Base-by-base conservation (phyloP, 1,140 invertebrate species). In the Sesamia nonagrioides region DNA sequence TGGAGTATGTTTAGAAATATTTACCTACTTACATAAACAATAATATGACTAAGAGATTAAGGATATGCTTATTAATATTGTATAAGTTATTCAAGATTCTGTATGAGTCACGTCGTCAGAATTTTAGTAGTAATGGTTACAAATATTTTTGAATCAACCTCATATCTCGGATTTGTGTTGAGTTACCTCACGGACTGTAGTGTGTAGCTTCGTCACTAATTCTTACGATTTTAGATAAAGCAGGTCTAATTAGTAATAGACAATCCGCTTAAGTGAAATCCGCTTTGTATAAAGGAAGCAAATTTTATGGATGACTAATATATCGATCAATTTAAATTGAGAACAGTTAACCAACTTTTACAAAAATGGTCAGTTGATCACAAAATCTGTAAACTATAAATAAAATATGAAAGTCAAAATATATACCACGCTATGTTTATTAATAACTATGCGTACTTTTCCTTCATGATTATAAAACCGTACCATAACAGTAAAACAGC, bases 21-120 rank as follows among this genome's bases (percentile, higher is more conserved):
- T 17, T 15, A 18, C 40, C n/a, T 40, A 27, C 9, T 18, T 17
- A 33, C 13, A 13, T 33, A 7, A 18, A 2, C 6, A 11, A 27
- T 21, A 6, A 56, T 21, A 75, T 75, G 73, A 75, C 73, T 75
- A 75, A 75, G 73, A 68, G 35, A 18, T 45, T 37, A 8, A 40
- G 27, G 73, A 75, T 50, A 63, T 48, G 18, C 52, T 75, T 48
- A 75, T 75, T 35, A 75, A 75, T 63, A 75, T 75, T 48, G 15
- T 52, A 75, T 50, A 63, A 75, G 18, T 63, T 42, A 50, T 63
- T 50, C 27, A 37, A 61, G 42, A 75, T 75, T 17, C 42, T 50
- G 56, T 21, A 37, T 75, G 73, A 75, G 37, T 75, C 73, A 75
- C 37, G 33, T 45, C 37, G 21, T 17, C 21, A 50, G 58, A 48